A percentile compares a stretch with the other conserved stretches of the same genome.
These are phyloP conservation scores for Eupsittula cactorum DNA, from an alignment of 2,113 vertebrate species.

Conservation along the genomic window DNA sequence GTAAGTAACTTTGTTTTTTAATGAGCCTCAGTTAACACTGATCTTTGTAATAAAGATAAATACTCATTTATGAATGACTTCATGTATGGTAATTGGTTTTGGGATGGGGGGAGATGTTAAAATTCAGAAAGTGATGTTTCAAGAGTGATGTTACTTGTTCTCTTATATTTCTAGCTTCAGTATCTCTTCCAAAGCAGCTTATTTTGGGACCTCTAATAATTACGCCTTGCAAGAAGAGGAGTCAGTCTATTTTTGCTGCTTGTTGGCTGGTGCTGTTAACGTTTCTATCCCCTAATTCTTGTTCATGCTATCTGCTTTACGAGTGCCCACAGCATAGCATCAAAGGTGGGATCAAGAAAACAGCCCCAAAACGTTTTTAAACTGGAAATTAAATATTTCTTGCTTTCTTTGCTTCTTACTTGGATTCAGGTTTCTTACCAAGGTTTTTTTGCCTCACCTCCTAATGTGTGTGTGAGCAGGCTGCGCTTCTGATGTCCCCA, in stretches of 20 bases:
- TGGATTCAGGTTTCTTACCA: background rate
- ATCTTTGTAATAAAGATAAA: background rate
- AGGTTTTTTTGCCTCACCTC: rapidly evolving
- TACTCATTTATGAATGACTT: background rate
- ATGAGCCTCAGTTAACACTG: background rate
- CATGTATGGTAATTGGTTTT: background rate
- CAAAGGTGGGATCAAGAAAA: background rate
- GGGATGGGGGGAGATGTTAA: background rate
- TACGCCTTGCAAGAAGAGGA: background rate
- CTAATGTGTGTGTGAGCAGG: background rate
- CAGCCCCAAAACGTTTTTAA: background rate
- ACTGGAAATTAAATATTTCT: background rate
- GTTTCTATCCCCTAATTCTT: background rate
- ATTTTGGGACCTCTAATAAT: constrained; percentile 37
- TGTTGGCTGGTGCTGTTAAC: background rate
- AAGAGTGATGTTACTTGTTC: background rate
- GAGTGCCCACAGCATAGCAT: background rate
- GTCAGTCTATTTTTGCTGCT: constrained; percentile 12
- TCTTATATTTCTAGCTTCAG: background rate
- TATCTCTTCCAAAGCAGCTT: constrained; percentile 12
- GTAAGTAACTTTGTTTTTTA: constrained; percentile 65
- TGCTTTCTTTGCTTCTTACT: background rate
- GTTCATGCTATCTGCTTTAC: background rate
- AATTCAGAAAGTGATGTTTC: background rate
- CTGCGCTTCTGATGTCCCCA: background rate